Conservation (phyloP, 2,113 vertebrate species). For the Triplophysa tibetana region DNA sequence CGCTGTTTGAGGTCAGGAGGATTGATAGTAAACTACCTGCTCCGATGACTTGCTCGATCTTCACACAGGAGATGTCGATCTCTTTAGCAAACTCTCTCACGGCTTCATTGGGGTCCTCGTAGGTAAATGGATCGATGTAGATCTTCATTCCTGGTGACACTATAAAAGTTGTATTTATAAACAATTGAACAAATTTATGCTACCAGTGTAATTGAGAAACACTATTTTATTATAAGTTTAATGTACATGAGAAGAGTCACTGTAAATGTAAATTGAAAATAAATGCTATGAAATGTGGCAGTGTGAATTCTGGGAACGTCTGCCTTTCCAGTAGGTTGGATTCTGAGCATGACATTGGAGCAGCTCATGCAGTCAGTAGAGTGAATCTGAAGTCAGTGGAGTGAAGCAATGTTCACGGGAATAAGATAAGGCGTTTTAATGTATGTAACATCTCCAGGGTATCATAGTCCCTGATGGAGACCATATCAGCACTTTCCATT, state of each 20-base stretch:
- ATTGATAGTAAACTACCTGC: constrained; percentile 81
- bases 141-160: constrained; percentile 99
- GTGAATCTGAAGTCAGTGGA: constrained; percentile 47
- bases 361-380: constrained; percentile 36
- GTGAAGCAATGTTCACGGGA: constrained; percentile 49
- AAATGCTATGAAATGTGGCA: constrained; percentile 25
- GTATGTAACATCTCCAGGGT: constrained; percentile 59
- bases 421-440: constrained; percentile 56
- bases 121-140: constrained; percentile 98
- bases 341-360: constrained; percentile 5
- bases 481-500: constrained; percentile 60
- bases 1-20: background rate
- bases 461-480: constrained; percentile 61
- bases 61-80: constrained; percentile 98
- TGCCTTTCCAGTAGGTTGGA: constrained; percentile 19
- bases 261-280: background rate
- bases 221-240: no score
- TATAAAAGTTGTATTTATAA: constrained; percentile 67
- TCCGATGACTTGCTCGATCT: constrained; percentile 99
- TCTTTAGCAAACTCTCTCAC: constrained; percentile 98
- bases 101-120: constrained; percentile 97
- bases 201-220: no score
- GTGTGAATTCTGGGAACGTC: constrained; percentile 9
- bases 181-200: no score
- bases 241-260: background rate